Conservation (phyloP, 2,888 invertebrate species). For the Thereva unica region DNA sequence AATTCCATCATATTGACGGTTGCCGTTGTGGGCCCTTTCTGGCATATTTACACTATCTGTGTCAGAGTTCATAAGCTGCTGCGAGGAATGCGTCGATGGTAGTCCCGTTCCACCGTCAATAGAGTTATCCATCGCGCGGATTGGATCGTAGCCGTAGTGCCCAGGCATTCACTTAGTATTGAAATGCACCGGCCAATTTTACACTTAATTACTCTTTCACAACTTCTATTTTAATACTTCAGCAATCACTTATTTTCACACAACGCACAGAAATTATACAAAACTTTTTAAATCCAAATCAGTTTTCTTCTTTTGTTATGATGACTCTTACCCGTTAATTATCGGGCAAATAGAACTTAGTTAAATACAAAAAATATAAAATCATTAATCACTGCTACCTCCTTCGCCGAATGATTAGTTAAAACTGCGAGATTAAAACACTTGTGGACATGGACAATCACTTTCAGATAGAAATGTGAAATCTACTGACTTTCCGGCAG, state of each 20-base stretch:
- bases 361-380: no score
- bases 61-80: conserved; percentile 53
- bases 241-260: conserved; percentile 1
- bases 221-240: not conserved
- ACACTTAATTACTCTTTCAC: not conserved
- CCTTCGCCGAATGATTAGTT: no score
- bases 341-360: no score
- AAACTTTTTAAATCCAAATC: no score
- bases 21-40: conserved; percentile 36
- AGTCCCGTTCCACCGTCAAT: conserved; percentile 42
- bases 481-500: no score
- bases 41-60: conserved; percentile 48
- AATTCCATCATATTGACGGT: conserved; percentile 20
- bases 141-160: conserved; percentile 29
- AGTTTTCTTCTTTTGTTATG: no score
- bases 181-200: conserved; percentile 8
- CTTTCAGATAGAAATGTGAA: no score
- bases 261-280: not conserved
- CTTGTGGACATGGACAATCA: no score
- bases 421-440: no score
- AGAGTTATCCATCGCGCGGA: conserved; percentile 35
- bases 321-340: no score
- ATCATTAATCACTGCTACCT: no score
- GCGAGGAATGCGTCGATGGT: conserved; percentile 55
- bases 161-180: conserved; percentile 35